Percentiles rank a stretch among this genome's conserved stretches.
Evolutionary conservation across 2,797 vertebrate species (phyloP).

Genomic region (Enteromius viviparus): DNA sequence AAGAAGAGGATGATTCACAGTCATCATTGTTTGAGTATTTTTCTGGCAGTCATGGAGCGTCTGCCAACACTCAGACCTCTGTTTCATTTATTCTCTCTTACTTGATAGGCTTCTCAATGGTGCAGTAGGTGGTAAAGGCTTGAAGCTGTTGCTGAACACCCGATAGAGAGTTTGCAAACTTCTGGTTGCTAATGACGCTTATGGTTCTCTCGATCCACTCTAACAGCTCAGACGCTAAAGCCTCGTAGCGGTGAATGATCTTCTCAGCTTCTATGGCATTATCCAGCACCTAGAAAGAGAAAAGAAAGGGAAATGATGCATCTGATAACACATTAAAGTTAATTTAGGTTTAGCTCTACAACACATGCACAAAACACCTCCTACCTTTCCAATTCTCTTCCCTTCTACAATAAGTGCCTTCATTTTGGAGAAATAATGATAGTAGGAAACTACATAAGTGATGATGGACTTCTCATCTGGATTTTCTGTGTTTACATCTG

Average conservation of each 20-base stretch:
- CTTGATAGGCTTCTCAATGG: slow-evolving; percentile 94
- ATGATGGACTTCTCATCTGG: slow-evolving; percentile 97
- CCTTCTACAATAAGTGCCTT: slow-evolving; percentile 96
- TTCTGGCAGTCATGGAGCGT: neutral
- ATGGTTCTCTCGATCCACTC: slow-evolving; percentile 93
- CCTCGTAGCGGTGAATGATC: slow-evolving; percentile 85
- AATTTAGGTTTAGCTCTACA: neutral
- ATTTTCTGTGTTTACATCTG: slow-evolving; percentile 95
- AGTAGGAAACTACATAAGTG: slow-evolving; percentile 95
- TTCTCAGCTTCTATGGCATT: slow-evolving; percentile 88
- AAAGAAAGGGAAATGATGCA: neutral
- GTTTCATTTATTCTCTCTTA: slow-evolving; percentile 63
- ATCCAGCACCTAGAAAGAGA: slow-evolving; percentile 83
- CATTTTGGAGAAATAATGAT: slow-evolving; percentile 99
- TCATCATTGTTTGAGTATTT: slow-evolving; percentile 3
- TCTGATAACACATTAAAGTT: neutral
- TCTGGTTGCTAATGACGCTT: slow-evolving; percentile 89
- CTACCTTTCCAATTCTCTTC: slow-evolving; percentile 94
- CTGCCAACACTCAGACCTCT: neutral
- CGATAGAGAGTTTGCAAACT: slow-evolving; percentile 91
- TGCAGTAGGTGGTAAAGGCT: slow-evolving; percentile 95
- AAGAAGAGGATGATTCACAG: neutral
- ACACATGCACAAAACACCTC: neutral
- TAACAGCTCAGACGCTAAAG: slow-evolving; percentile 85
- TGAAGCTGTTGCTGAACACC: slow-evolving; percentile 97